These are phyloP conservation scores for Amia ocellicauda DNA, from an alignment of 2,113 vertebrate genomes.

Conservation along the genomic window DNA sequence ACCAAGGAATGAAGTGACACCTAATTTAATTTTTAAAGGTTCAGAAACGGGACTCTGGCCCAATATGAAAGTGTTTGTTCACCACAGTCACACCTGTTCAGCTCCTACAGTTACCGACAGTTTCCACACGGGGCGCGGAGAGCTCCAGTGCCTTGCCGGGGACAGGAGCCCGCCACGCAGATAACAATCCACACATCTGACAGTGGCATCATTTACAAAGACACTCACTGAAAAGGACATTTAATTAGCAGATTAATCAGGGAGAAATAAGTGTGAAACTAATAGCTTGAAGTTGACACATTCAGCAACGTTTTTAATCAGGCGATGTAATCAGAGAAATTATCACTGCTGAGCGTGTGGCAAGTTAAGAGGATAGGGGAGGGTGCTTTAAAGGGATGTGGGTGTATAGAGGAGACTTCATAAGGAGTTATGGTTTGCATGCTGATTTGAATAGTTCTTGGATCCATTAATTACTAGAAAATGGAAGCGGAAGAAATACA, in stretches of 20 bases:
- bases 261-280: constrained; percentile 2
- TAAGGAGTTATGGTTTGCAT: too few species aligned
- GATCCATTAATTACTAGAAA: too few species aligned
- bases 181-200: not conserved
- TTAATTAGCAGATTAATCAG: constrained; percentile 3
- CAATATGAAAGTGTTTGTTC: too few species aligned
- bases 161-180: not conserved
- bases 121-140: too few species aligned
- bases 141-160: too few species aligned
- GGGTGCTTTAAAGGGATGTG: too few species aligned
- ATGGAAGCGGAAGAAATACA: too few species aligned
- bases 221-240: not conserved
- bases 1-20: too few species aligned
- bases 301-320: not conserved
- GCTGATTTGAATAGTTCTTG: too few species aligned
- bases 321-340: not conserved
- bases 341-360: not conserved
- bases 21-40: too few species aligned
- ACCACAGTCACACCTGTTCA: not conserved
- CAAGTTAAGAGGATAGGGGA: not conserved
- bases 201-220: constrained; percentile 3
- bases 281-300: not conserved
- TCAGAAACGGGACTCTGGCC: too few species aligned
- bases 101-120: not conserved
- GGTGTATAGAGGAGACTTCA: too few species aligned